A percentile compares a stretch with the other conserved stretches of the same genome.
phyloP scores from a whole-genome alignment of 2,888 invertebrate species.

The Cancer borealis region DNA sequence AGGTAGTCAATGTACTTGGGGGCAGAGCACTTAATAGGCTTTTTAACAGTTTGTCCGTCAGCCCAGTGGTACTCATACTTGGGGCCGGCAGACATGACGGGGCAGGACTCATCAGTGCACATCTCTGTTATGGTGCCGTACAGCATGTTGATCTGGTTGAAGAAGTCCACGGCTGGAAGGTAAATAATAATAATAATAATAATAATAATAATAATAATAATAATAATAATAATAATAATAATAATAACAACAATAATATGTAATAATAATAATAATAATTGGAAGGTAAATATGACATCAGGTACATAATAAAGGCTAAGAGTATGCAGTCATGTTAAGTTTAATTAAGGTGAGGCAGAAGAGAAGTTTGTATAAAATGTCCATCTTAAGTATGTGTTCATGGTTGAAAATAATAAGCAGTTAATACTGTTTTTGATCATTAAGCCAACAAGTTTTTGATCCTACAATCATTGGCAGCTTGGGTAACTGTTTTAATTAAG shows the following conservation, averaged over 20 bases:
- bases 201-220: background rate
- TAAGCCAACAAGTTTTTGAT: too few relatives aligned
- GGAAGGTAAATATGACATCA: slow-evolving; percentile 79
- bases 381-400: too few relatives aligned
- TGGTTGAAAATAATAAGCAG: too few relatives aligned
- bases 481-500: too few relatives aligned
- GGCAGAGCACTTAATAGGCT: slow-evolving; percentile 99
- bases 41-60: slow-evolving; percentile 97
- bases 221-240: background rate
- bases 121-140: slow-evolving; percentile 99
- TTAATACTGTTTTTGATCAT: too few relatives aligned
- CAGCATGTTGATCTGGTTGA: slow-evolving; percentile 99
- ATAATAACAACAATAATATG: slow-evolving; percentile 22
- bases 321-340: too few relatives aligned
- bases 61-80: slow-evolving; percentile 99
- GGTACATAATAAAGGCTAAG: too few relatives aligned
- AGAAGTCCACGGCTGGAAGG: slow-evolving; percentile 97
- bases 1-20: slow-evolving; percentile 99
- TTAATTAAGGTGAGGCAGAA: too few relatives aligned
- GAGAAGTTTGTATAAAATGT: too few relatives aligned
- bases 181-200: slow-evolving; percentile 53
- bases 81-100: slow-evolving; percentile 99
- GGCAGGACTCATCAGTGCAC: slow-evolving; percentile 97
- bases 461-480: too few relatives aligned
- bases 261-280: too few relatives aligned